Evolutionary conservation across 2,797 vertebrate genomes (phyloP).

Genomic region (Tauraco hartlaubi): DNA sequence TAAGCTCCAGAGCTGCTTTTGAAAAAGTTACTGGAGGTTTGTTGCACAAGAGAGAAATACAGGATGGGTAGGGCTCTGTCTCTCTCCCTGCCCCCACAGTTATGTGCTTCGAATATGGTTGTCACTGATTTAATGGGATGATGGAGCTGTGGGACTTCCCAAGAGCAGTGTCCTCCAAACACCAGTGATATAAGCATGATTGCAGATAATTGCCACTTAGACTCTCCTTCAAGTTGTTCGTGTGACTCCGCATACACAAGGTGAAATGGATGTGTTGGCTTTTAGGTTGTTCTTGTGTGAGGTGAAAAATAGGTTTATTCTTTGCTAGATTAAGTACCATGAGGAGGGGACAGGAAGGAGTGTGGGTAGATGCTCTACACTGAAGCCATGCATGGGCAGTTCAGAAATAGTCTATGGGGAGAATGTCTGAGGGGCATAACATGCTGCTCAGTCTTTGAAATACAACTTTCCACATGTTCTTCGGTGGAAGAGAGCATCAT

Average conservation of each 20-base stretch:
- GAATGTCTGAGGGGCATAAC: not conserved
- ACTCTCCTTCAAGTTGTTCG: not conserved
- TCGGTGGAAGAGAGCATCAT: not conserved
- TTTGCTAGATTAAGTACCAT: not conserved
- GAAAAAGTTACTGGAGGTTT: not conserved
- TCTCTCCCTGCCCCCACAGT: not conserved
- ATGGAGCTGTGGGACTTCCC: accelerated
- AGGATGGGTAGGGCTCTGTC: not conserved
- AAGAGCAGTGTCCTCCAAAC: not conserved
- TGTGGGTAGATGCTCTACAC: accelerated
- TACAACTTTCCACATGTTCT: not conserved
- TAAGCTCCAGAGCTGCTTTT: not conserved
- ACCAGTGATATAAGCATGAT: not conserved
- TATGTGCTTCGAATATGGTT: not conserved
- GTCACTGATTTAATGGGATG: not conserved
- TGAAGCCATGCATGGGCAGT: not conserved
- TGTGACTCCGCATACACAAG: not conserved
- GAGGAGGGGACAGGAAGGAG: not conserved
- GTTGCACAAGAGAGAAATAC: not conserved
- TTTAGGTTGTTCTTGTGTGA: not conserved
- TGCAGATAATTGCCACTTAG: not conserved
- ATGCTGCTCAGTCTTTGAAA: not conserved
- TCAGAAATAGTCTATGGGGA: not conserved
- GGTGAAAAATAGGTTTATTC: not conserved
- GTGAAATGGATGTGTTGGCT: not conserved